Evolutionary conservation across 2,888 invertebrate species (phyloP).

Genomic region (Drosophila cognata): DNA sequence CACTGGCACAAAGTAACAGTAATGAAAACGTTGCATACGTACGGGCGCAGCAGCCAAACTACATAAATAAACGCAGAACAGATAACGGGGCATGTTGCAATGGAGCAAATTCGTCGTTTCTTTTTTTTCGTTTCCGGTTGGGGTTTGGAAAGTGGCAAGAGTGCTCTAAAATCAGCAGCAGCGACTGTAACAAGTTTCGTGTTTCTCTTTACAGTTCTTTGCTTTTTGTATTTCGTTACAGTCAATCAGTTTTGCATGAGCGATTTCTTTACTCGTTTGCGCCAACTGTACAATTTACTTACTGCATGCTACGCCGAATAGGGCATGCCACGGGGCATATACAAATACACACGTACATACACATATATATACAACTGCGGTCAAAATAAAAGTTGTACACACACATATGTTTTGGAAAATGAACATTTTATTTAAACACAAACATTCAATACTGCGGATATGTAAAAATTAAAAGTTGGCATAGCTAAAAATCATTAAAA

Average conservation of each 20-base stretch:
- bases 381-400: not conserved
- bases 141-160: not conserved
- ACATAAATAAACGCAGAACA: constrained; percentile 73
- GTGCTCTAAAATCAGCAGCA: constrained; percentile 74
- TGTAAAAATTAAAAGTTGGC: not conserved
- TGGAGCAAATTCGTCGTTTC: constrained; percentile 7
- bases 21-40: constrained; percentile 69
- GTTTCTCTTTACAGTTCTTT: constrained; percentile 72
- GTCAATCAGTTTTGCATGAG: constrained; percentile 79
- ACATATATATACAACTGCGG: not conserved
- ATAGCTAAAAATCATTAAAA: too few species aligned
- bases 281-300: constrained; percentile 77
- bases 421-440: not conserved
- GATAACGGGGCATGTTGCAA: constrained; percentile 57
- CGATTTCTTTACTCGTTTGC: constrained; percentile 78
- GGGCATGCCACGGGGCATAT: not conserved
- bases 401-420: not conserved
- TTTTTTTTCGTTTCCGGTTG: constrained; percentile 5
- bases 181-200: constrained; percentile 73
- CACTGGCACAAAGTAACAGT: constrained; percentile 44
- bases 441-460: too few species aligned
- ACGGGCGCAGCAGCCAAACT: constrained; percentile 47
- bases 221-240: constrained; percentile 73
- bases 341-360: not conserved
- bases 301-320: constrained; percentile 23